These are phyloP conservation scores for Labia minor DNA, from an alignment of 2,888 invertebrate genomes.

Conservation along the genomic window DNA sequence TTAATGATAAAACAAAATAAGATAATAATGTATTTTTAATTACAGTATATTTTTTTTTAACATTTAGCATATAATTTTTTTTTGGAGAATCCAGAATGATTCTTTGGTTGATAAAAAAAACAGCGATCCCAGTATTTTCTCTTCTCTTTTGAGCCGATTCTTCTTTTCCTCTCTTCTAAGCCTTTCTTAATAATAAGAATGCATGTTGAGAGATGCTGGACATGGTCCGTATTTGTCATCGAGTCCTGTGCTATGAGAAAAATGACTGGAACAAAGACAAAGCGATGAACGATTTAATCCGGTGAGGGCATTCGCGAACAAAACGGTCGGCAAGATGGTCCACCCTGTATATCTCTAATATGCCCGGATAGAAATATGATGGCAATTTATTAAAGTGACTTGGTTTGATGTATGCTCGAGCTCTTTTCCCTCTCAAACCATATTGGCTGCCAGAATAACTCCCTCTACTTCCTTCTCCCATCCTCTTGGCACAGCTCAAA, in stretches of 20 bases:
- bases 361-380: conserved; percentile 13
- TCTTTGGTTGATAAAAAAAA: too few relatives aligned
- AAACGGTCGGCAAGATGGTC: background rate
- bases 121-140: too few relatives aligned
- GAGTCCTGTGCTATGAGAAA: background rate
- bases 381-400: conserved; percentile 13
- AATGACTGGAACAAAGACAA: background rate
- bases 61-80: too few relatives aligned
- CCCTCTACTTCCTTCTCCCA: background rate
- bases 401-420: background rate
- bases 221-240: background rate
- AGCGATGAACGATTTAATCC: background rate
- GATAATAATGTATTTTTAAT: too few relatives aligned
- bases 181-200: too few relatives aligned
- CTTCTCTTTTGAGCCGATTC: too few relatives aligned
- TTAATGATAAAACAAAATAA: too few relatives aligned
- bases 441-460: background rate
- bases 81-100: too few relatives aligned
- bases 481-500: background rate
- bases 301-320: background rate
- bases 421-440: conserved; percentile 5
- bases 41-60: too few relatives aligned
- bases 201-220: too few relatives aligned
- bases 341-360: conserved; percentile 1
- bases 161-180: too few relatives aligned